Percentiles rank a stretch among this genome's conserved stretches.
Conservation (phyloP, 2,797 vertebrate genomes). For the Buphagus erythrorhynchus region DNA sequence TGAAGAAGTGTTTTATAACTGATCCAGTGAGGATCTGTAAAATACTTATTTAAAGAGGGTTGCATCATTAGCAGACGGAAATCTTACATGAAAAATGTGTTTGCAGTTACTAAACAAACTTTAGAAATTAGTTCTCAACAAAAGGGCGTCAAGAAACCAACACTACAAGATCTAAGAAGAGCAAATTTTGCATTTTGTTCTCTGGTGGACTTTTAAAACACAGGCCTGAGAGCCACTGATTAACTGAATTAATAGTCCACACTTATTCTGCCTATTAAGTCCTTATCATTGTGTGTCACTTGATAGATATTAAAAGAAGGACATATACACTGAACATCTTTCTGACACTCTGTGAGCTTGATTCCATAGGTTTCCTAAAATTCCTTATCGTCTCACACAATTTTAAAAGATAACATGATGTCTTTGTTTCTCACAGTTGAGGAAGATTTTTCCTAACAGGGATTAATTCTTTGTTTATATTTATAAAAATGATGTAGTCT, state of each 20-base stretch:
- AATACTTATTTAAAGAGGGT: not conserved
- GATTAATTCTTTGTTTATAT: not conserved
- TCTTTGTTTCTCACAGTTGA: not conserved
- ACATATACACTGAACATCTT: not conserved
- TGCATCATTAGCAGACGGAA: not conserved
- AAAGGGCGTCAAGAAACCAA: not conserved
- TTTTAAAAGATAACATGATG: not conserved
- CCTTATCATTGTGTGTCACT: not conserved
- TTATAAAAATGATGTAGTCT: not conserved
- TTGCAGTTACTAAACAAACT: not conserved
- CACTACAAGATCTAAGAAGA: not conserved
- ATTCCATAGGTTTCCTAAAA: not conserved
- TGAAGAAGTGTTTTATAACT: not conserved
- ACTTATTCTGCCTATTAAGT: not conserved
- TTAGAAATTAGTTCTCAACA: not conserved
- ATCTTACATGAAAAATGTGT: not conserved
- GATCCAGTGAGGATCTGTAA: not conserved
- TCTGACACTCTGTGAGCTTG: not conserved
- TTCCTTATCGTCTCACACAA: not conserved
- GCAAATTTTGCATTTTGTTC: not conserved
- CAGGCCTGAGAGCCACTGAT: not conserved
- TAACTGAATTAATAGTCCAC: not conserved
- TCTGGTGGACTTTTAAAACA: not conserved
- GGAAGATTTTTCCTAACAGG: not conserved
- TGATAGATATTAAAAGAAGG: not conserved